These are phyloP conservation scores for Ptychoptera contaminata DNA, from an alignment of 2,888 invertebrate genomes.

Conservation along the genomic window DNA sequence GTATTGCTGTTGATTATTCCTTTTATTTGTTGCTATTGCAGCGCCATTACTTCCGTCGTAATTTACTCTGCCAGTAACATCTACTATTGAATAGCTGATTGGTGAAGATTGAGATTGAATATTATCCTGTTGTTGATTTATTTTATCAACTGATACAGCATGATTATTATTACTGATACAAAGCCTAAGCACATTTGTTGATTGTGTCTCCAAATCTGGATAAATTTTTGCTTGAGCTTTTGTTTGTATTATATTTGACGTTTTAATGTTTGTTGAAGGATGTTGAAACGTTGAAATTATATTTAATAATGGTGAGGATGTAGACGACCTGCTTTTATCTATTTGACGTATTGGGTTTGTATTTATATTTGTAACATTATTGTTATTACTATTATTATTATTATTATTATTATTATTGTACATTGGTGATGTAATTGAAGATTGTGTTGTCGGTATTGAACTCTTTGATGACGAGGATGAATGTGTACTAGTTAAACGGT, in stretches of 20 bases:
- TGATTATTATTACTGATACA: constrained; percentile 18
- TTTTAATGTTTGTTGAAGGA: constrained; percentile 23
- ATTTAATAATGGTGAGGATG: background rate
- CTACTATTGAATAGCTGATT: constrained; percentile 62
- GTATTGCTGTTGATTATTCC: constrained; percentile 21
- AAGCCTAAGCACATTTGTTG: constrained; percentile 13
- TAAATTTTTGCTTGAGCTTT: constrained; percentile 67
- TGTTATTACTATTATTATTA: background rate
- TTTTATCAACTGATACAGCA: too few species aligned
- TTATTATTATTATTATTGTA: constrained; percentile 5
- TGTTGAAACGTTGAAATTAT: constrained; percentile 12
- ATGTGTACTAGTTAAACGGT: constrained; percentile 41
- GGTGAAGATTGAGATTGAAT: constrained; percentile 48
- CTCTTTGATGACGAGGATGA: constrained; percentile 17
- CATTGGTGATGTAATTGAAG: background rate
- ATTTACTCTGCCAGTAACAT: constrained; percentile 42
- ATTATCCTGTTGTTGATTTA: constrained; percentile 15
- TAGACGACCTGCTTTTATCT: background rate
- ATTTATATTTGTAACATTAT: background rate
- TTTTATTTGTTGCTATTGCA: constrained; percentile 33
- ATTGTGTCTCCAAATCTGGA: constrained; percentile 38
- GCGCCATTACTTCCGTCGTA: constrained; percentile 40
- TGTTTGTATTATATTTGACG: constrained; percentile 42
- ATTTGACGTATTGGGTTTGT: background rate
- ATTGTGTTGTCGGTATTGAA: background rate